A percentile compares a stretch with the other conserved stretches of the same genome.
phyloP scores from a whole-genome alignment of 2,113 vertebrate genomes.

The Prolemur simus region DNA sequence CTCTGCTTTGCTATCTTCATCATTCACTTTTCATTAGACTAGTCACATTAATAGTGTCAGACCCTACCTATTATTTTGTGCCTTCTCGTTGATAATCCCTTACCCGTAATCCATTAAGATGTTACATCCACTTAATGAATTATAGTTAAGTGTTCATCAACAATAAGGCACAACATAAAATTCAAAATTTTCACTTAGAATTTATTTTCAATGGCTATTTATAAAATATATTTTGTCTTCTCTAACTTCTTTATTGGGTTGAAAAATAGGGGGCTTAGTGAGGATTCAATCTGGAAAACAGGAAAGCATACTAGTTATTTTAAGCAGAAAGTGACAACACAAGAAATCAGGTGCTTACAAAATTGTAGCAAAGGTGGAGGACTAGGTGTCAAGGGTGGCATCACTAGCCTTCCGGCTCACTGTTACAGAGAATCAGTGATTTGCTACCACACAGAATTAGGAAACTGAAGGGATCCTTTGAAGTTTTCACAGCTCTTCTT shows the following conservation, averaged over 20 bases:
- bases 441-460: not conserved
- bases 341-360: not conserved
- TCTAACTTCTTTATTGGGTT: not conserved
- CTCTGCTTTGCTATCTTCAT: not conserved
- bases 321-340: not conserved
- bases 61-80: not conserved
- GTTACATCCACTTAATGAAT: not conserved
- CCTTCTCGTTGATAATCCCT: not conserved
- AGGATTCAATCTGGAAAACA: not conserved
- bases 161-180: no score
- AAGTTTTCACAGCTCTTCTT: not conserved
- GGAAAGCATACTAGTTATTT: not conserved
- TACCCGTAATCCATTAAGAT: not conserved
- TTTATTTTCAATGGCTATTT: not conserved
- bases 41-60: not conserved
- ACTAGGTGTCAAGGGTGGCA: not conserved
- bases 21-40: not conserved
- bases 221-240: not conserved
- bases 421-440: not conserved
- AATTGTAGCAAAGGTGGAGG: not conserved
- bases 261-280: not conserved
- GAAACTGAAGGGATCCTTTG: not conserved
- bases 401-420: not conserved
- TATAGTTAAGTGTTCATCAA: no score
- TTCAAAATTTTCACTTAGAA: not conserved